Percentiles rank a stretch among this genome's conserved stretches.
Conservation (phyloP, 35 echinoderm and acorn worm genomes). For the Hemicentrotus pulcherrimus region DNA sequence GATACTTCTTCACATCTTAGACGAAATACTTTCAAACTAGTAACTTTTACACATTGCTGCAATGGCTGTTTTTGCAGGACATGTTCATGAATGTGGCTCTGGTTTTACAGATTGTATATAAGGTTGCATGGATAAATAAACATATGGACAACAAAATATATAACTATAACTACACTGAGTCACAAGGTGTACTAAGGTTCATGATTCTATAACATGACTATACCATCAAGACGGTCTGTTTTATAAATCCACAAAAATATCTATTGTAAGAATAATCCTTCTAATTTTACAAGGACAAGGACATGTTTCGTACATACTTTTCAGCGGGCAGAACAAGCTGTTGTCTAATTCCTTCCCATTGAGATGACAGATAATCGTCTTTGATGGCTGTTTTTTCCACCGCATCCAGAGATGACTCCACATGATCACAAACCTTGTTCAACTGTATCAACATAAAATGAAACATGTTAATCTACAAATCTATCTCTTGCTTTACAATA, state of each 20-base stretch:
- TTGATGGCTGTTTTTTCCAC: neutral
- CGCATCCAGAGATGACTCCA: neutral
- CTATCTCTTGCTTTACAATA: too few relatives aligned
- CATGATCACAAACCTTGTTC: neutral
- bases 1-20: too few relatives aligned
- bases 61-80: too few relatives aligned
- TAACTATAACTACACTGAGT: neutral
- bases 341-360: slow-evolving; percentile 39
- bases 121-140: neutral
- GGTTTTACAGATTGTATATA: neutral
- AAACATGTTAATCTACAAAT: neutral
- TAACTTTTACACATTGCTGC: too few relatives aligned
- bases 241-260: neutral
- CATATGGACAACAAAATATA: too few relatives aligned
- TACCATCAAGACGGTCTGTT: neutral
- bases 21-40: too few relatives aligned
- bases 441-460: neutral
- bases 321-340: neutral
- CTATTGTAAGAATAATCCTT: neutral
- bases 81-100: too few relatives aligned
- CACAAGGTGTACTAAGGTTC: neutral
- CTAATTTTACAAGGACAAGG: neutral
- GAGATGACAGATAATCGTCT: slow-evolving; percentile 42
- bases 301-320: neutral
- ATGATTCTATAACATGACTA: neutral